A percentile compares a stretch with the other conserved stretches of the same genome.
Conservation (phyloP, 2,113 vertebrate species). For the Hipposideros armiger region DNA sequence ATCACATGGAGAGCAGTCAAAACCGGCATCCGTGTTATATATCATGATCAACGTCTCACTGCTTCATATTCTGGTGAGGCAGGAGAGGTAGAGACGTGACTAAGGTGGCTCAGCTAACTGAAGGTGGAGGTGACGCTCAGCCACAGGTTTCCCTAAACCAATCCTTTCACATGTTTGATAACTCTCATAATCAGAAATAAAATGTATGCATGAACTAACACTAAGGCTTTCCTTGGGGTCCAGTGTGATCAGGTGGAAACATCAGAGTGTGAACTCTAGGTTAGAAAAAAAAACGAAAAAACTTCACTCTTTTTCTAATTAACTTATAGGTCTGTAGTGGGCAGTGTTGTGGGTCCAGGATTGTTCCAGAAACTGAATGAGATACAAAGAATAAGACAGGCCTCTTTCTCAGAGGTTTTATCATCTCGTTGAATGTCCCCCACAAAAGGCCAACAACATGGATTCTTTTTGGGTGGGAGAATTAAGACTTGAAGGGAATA, state of each 20-base stretch:
- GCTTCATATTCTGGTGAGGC: background rate
- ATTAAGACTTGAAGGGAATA: background rate
- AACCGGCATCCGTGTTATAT: background rate
- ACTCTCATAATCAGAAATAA: conserved; percentile 9
- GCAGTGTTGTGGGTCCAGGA: background rate
- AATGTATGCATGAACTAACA: background rate
- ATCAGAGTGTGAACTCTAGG: background rate
- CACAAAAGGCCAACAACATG: background rate
- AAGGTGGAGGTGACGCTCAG: background rate
- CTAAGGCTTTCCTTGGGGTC: background rate
- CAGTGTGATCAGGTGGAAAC: background rate
- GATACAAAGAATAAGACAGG: background rate
- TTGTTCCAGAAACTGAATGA: background rate
- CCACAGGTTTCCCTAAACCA: background rate
- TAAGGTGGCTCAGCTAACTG: background rate
- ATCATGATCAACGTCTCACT: background rate
- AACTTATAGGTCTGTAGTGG: background rate
- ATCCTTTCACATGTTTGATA: background rate
- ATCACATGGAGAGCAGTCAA: background rate
- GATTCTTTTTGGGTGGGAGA: background rate
- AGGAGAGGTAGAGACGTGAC: background rate
- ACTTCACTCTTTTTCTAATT: background rate
- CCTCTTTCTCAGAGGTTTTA: background rate
- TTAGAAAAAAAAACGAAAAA: background rate
- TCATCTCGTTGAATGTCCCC: background rate